Conservation (phyloP, 2,888 invertebrate species). For the Nycteola revayana region DNA sequence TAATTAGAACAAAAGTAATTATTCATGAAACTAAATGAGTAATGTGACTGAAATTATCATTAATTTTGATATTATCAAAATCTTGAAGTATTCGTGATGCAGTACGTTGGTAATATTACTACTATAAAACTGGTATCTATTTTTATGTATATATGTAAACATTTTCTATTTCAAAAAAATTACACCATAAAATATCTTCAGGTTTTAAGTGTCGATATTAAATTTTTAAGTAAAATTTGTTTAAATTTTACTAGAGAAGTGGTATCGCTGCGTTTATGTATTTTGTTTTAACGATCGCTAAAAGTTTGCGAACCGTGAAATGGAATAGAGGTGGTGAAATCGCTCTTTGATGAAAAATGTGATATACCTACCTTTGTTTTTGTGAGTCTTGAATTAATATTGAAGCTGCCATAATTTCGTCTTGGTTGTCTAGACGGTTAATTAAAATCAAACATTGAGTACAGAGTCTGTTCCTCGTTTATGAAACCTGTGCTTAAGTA, state of each 20-base stretch:
- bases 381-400: conserved; percentile 19
- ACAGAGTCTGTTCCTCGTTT: conserved; percentile 1
- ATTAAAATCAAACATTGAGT: conserved; percentile 59
- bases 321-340: conserved; percentile 40
- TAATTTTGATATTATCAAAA: no score
- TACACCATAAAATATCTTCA: no score
- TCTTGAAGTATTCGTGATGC: no score
- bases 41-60: no score
- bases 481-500: not conserved
- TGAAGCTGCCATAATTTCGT: conserved; percentile 12
- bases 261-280: conserved; percentile 37
- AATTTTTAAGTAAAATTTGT: conserved; percentile 36
- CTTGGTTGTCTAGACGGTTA: conserved; percentile 50
- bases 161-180: no score
- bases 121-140: no score
- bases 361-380: conserved; percentile 16
- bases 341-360: conserved; percentile 38
- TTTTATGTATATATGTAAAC: no score
- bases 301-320: conserved; percentile 52
- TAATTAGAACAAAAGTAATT: no score
- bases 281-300: conserved; percentile 49
- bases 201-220: conserved; percentile 27
- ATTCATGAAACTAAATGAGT: no score
- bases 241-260: conserved; percentile 30
- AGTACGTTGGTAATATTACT: no score